Conservation (phyloP, 2,113 vertebrate genomes). For the Trogon melanurus region DNA sequence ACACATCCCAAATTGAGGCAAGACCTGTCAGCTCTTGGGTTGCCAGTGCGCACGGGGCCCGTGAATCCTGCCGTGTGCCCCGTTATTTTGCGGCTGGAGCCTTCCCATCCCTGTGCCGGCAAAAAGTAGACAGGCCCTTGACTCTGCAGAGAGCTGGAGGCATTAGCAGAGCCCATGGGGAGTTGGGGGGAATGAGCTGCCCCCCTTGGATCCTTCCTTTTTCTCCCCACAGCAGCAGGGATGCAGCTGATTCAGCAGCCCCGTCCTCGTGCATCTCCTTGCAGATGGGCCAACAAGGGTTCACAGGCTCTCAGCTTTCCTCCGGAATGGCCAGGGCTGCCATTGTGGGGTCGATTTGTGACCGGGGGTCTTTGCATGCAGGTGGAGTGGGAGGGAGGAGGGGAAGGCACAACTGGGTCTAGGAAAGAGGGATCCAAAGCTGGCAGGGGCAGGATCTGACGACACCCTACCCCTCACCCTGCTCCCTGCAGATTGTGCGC, state of each 20-base stretch:
- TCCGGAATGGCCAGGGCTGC: not conserved
- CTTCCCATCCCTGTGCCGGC: not conserved
- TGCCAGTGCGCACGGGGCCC: rapidly evolving
- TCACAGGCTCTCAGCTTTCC: rapidly evolving
- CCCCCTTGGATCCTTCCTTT: not conserved
- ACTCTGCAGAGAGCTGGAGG: not conserved
- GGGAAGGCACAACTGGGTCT: not conserved
- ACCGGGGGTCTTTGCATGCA: too few species aligned
- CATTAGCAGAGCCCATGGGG: not conserved
- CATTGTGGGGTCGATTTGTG: not conserved
- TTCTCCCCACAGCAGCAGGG: not conserved
- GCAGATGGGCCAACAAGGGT: not conserved
- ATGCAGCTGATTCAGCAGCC: not conserved
- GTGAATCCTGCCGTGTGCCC: not conserved
- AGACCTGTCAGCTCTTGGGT: not conserved
- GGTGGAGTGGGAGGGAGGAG: not conserved
- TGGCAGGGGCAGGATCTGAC: not conserved
- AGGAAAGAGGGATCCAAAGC: not conserved
- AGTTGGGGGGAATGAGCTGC: not conserved
- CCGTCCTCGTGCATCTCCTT: not conserved
- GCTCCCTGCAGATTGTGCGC: constrained; percentile 86
- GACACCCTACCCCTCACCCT: not conserved
- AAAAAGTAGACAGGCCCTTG: not conserved
- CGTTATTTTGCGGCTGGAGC: not conserved
- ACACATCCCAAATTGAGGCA: constrained; percentile 94